Conservation (phyloP, 2,113 vertebrate genomes). For the Eleginops maclovinus region DNA sequence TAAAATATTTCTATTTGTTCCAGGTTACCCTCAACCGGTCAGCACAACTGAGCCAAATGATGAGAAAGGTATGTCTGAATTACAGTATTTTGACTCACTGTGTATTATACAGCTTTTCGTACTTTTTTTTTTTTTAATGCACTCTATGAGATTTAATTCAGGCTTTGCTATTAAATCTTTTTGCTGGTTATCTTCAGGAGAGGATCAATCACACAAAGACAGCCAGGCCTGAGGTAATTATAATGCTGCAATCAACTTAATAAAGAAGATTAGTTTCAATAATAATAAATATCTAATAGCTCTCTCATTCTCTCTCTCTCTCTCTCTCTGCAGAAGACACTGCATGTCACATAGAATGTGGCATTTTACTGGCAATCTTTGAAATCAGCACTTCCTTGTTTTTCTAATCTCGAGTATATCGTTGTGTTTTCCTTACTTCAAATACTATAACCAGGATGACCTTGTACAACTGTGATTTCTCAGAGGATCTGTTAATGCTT, state of each 20-base stretch:
- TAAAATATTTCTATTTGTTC: fast-evolving
- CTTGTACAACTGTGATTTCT: slow-evolving; percentile 15
- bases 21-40: fast-evolving
- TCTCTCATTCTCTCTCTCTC: neutral
- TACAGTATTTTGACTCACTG: fast-evolving
- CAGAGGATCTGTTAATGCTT: neutral
- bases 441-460: neutral
- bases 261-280: neutral
- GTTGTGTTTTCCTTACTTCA: neutral
- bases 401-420: fast-evolving
- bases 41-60: fast-evolving
- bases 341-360: fast-evolving
- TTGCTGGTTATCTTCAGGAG: neutral
- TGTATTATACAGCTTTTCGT: neutral
- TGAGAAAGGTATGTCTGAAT: slow-evolving; percentile 32
- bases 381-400: slow-evolving; percentile 43
- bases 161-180: neutral
- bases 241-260: neutral
- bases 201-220: fast-evolving
- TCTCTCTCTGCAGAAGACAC: slow-evolving; percentile 3
- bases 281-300: neutral
- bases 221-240: neutral
- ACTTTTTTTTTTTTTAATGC: fast-evolving
- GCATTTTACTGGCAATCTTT: neutral
- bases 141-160: neutral